These are phyloP conservation scores for Chaetoderma sp. DNA, from an alignment of 2,888 invertebrate species.

Conservation along the genomic window DNA sequence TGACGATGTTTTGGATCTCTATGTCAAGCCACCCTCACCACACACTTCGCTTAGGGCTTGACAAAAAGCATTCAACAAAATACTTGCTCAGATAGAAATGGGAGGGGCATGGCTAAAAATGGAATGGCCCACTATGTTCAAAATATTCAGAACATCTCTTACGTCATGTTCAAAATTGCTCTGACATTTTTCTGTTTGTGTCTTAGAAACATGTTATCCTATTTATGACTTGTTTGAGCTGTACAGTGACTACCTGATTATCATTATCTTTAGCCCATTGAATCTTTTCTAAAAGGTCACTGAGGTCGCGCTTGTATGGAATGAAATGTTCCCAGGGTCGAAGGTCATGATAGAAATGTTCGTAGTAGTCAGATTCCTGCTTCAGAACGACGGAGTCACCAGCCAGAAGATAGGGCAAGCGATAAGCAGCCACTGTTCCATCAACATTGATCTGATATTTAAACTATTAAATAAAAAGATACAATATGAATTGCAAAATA, in stretches of 20 bases:
- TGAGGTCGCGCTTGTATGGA: conserved; percentile 83
- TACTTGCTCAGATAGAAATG: too few species aligned
- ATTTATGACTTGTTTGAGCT: too few species aligned
- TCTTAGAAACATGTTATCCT: too few species aligned
- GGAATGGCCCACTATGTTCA: too few species aligned
- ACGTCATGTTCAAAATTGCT: too few species aligned
- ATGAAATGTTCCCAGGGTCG: conserved; percentile 85
- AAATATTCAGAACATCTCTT: too few species aligned
- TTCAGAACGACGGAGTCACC: conserved; percentile 91
- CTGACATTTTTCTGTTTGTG: too few species aligned
- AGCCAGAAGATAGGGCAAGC: conserved; percentile 89
- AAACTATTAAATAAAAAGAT: conserved; percentile 76
- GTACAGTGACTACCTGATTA: conserved; percentile 63
- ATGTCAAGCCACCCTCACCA: too few species aligned
- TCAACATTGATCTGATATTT: conserved; percentile 95
- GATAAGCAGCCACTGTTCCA: conserved; percentile 96
- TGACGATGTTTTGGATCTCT: too few species aligned
- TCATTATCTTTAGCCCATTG: conserved; percentile 72
- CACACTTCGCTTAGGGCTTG: too few species aligned
- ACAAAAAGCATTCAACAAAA: too few species aligned
- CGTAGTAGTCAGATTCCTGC: conserved; percentile 93
- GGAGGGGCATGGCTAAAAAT: too few species aligned
- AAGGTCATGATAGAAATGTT: conserved; percentile 88
- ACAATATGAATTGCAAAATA: background rate
- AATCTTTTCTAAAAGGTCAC: conserved; percentile 80